phyloP scores from a whole-genome alignment of 2,888 invertebrate species.

The Zele albiditarsus region DNA sequence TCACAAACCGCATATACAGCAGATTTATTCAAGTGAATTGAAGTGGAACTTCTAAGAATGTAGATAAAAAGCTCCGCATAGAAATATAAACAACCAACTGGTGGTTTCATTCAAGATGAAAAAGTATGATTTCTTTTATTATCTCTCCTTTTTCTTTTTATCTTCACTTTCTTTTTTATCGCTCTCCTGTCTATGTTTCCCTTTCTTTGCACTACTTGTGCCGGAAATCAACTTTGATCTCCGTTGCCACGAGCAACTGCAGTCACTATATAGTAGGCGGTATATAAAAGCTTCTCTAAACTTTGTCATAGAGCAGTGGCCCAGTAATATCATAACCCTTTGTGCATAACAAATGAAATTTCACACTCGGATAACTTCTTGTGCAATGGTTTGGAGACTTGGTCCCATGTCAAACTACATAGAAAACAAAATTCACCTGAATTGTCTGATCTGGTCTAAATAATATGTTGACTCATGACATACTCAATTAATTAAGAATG shows the following conservation, averaged over 20 bases:
- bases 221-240: constrained; percentile 25
- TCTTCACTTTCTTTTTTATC: neutral
- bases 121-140: neutral
- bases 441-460: no score
- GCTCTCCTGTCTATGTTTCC: neutral
- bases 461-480: no score
- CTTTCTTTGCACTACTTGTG: neutral
- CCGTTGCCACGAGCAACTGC: neutral
- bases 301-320: constrained; percentile 17
- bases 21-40: neutral
- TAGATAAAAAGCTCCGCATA: neutral
- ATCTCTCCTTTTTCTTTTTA: neutral
- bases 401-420: no score
- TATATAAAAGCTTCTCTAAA: constrained; percentile 17
- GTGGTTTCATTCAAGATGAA: neutral
- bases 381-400: constrained; percentile 1
- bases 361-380: constrained; percentile 1
- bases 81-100: neutral
- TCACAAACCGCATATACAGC: neutral
- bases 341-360: constrained; percentile 34
- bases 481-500: no score
- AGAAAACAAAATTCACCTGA: no score
- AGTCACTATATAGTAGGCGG: neutral
- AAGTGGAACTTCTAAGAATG: constrained; percentile 2
- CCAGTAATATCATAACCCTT: constrained; percentile 27